Evolutionary conservation across 2,797 vertebrate species (phyloP), one percentile per base, ranked within the genome.

Genomic region (Semotilus atromaculatus): DNA sequence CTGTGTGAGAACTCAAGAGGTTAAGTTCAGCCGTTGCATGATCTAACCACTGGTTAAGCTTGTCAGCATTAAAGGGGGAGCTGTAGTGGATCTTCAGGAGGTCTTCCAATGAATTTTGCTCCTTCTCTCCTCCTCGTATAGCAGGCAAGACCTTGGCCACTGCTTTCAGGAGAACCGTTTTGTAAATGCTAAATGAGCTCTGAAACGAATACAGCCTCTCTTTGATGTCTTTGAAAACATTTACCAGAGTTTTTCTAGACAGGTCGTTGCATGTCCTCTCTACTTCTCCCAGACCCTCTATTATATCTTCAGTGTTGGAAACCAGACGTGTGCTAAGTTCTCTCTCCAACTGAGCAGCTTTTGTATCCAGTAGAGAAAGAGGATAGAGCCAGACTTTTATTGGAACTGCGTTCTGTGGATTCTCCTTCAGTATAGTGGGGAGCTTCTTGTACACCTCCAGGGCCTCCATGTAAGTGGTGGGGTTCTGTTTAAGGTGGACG

Each of bases 101-200:
- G 10, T 60, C 4, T 13, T 60, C 58, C 58, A 60, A 2, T 2
- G 58, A 60, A 0, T 60, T 26, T 1, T 60, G 4, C 10, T 60
- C 58, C 58, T 0, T 13, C n/a, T 2, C 10, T 60, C 58, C 58
- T 60, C 23, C 58, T 26, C 58, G n/a, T 5, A 60, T 60, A 26
- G 10, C n/a, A 60, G 58, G n/a, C 58, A 60, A 60, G 58, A 60
- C 58, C n/a, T n/a, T 26, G 58, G 4, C 4, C 1, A 60, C n/a
- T 5, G 1, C 58, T 60, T 26, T 60, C n/a, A 13, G 0, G 58
- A 60, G 10, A 4, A 2, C 0, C 0, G 4, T 1, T 1, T 60
- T 5, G 58, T 5, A 60, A 26, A 5, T 26, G 4, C 0, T 60
- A 13, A 60, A 0, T 0, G n/a, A 26, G 0, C 4, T 0, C 23